Conservation (phyloP, 2,113 vertebrate genomes). For the Sterna hirundo region DNA sequence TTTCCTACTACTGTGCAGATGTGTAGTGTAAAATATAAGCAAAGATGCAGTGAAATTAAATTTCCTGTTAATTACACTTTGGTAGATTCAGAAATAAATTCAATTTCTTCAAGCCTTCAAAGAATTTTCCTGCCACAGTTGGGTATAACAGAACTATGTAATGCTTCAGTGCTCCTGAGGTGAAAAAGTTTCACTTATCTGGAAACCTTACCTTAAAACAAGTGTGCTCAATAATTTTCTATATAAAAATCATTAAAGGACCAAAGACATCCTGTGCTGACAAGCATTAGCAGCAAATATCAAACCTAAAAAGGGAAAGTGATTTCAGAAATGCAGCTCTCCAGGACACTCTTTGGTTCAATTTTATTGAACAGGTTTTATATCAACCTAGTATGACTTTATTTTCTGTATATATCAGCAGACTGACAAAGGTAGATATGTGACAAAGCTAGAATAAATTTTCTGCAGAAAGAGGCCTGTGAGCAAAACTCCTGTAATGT, state of each 20-base stretch:
- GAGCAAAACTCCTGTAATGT: not conserved
- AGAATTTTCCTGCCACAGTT: not conserved
- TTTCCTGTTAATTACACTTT: not conserved
- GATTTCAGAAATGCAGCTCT: conserved; percentile 5
- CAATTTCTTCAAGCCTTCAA: not conserved
- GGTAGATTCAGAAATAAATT: not conserved
- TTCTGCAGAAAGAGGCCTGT: not conserved
- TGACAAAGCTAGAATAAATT: not conserved
- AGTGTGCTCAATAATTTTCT: conserved; percentile 12
- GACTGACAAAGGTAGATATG: not conserved
- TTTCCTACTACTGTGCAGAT: not conserved
- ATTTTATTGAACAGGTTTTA: not conserved
- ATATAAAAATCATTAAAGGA: conserved; percentile 24
- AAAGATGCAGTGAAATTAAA: not conserved
- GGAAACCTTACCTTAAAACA: not conserved
- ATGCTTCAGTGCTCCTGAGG: not conserved
- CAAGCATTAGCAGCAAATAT: conserved; percentile 15
- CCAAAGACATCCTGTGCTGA: conserved; percentile 9
- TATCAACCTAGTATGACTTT: not conserved
- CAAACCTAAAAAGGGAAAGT: conserved; percentile 12
- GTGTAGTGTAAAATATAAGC: not conserved
- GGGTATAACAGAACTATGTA: not conserved
- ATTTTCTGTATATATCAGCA: not conserved
- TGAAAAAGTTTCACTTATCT: not conserved
- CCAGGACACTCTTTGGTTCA: not conserved